Conservation (phyloP, 2,888 invertebrate species). For the Endotricha flammealis region DNA sequence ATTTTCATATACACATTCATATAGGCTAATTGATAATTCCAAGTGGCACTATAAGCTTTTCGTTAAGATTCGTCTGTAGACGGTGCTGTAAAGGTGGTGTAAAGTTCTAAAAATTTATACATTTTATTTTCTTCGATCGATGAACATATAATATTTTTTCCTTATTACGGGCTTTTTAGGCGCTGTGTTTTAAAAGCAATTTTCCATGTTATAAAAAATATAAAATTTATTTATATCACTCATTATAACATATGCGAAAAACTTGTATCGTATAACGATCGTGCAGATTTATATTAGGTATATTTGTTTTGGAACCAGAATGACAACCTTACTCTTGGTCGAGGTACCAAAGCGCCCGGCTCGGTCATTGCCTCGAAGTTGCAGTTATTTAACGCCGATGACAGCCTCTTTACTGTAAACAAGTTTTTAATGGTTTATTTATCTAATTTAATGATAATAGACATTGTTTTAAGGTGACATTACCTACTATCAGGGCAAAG, state of each 20-base stretch:
- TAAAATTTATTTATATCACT: too few species aligned
- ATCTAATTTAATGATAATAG: constrained; percentile 24
- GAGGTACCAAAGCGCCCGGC: constrained; percentile 39
- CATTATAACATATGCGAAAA: too few species aligned
- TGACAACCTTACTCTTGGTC: constrained; percentile 48
- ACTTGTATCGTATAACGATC: too few species aligned
- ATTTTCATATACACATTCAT: constrained; percentile 4
- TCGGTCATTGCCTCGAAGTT: constrained; percentile 70
- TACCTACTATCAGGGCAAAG: constrained; percentile 4
- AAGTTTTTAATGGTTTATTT: constrained; percentile 51
- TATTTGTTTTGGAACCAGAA: constrained; percentile 62
- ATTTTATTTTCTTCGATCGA: too few species aligned
- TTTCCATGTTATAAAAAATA: too few species aligned
- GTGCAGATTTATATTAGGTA: constrained; percentile 32
- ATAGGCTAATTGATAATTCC: background rate
- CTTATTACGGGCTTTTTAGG: too few species aligned
- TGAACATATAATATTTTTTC: too few species aligned
- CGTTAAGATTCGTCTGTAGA: too few species aligned
- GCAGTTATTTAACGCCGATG: constrained; percentile 69
- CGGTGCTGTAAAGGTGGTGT: too few species aligned
- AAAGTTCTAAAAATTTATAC: too few species aligned
- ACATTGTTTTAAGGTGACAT: constrained; percentile 3
- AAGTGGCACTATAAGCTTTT: too few species aligned
- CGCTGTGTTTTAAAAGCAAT: too few species aligned
- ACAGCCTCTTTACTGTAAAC: constrained; percentile 58